phyloP scores from a whole-genome alignment of 2,888 invertebrate genomes.

The Diplolepis rosae region DNA sequence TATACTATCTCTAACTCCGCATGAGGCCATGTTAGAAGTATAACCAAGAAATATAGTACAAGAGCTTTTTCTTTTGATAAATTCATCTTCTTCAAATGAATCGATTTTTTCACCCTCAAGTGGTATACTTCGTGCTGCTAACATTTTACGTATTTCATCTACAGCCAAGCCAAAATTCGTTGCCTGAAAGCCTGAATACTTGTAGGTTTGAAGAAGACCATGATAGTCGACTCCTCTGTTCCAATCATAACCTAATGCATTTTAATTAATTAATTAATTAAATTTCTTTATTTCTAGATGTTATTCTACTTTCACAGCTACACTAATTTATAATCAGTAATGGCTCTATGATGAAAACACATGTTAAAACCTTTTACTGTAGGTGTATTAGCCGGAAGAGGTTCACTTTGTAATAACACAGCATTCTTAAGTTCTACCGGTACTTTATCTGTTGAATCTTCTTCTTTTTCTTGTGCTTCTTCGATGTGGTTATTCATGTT shows the following conservation, averaged over 20 bases:
- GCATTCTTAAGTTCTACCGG: conserved; percentile 80
- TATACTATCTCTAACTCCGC: conserved; percentile 94
- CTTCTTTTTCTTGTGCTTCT: not conserved
- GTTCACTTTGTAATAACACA: conserved; percentile 82
- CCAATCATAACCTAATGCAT: conserved; percentile 89
- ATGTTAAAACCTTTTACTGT: conserved; percentile 76
- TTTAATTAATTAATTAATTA: conserved; percentile 6
- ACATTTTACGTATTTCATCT: conserved; percentile 94
- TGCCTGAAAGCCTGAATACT: conserved; percentile 95
- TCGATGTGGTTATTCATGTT: not conserved
- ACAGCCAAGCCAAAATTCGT: conserved; percentile 95
- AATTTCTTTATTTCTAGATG: not conserved
- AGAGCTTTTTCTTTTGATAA: conserved; percentile 83
- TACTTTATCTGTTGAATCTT: conserved; percentile 58
- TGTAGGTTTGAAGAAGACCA: conserved; percentile 86
- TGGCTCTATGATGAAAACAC: conserved; percentile 3
- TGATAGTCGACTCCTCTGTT: conserved; percentile 91
- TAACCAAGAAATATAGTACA: conserved; percentile 98
- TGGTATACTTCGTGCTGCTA: conserved; percentile 78
- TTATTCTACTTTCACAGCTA: no score
- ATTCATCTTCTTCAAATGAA: conserved; percentile 84
- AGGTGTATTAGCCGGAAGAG: conserved; percentile 80
- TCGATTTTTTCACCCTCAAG: conserved; percentile 81
- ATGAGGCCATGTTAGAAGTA: conserved; percentile 97
- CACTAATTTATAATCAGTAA: not conserved